Base-by-base conservation (phyloP, 2,113 vertebrate species). In the Vulpes vulpes region DNA sequence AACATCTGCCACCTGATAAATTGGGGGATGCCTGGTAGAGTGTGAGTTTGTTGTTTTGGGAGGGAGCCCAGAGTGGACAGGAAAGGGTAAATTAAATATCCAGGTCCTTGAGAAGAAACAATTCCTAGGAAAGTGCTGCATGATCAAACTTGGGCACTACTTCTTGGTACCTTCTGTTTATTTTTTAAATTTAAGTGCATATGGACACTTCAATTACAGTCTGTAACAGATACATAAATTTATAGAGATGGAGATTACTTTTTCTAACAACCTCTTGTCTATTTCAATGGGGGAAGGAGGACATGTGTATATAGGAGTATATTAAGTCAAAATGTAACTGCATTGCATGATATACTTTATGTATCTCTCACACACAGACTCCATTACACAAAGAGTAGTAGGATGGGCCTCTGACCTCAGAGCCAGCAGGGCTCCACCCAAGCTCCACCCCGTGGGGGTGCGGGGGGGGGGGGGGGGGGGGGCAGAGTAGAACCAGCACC, bases 291-390 rank as follows among this genome's bases (percentile, higher is more conserved):
- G 1, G 20, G 43, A 27, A 2, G 1, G 22, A 55, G 55, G 11
- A 51, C 14, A 3, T 20, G 11, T 86, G 8, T 49, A 60, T 19
- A 22, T 1, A 32, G 15, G 30, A 51, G 9, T 0, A 35, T 15
- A 38, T 89, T 35, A 94, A 82, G 87, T 59, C 38, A 73, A 78
- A 97, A 89, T 49, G 38, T 49, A 94, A 92, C 1, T 19, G 35
- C 84, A 84, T 0, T 73, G n/a, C 35, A 74, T 0, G 0, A 43
- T 32, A 49, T 1, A 49, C 23, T 74, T 73, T 73, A 55, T 20
- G 53, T 12, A 32, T 83, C 73, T 27, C 59, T 15, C 64, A 49
- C 38, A n/a, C 91, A 71, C 60, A 65, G 20, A 43, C 43, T 14
- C 3, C 67, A 84, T 76, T 80, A 87, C 79, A 79, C 35, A n/a